Conservation (phyloP, 2,797 vertebrate genomes). For the Sebastes steindachneri region DNA sequence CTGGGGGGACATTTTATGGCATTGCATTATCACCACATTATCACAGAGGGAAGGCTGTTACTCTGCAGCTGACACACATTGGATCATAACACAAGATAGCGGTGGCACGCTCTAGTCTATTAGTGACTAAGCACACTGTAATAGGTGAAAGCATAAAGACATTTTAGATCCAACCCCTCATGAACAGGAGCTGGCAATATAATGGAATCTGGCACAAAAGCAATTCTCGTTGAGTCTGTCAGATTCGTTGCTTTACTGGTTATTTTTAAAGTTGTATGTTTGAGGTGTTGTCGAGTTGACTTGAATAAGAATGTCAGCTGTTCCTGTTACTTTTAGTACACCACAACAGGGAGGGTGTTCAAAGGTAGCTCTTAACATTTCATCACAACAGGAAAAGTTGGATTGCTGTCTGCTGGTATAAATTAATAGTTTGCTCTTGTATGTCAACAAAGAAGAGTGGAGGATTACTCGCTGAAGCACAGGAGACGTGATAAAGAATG, state of each 20-base stretch:
- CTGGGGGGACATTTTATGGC: conserved; percentile 13
- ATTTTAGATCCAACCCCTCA: conserved; percentile 2
- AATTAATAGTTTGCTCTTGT: conserved; percentile 30
- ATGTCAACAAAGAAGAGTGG: background rate
- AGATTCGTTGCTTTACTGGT: background rate
- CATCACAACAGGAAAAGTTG: conserved; percentile 6
- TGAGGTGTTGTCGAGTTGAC: background rate
- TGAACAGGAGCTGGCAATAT: background rate
- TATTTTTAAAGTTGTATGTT: conserved; percentile 31
- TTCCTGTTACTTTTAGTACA: background rate
- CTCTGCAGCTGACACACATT: conserved; percentile 30
- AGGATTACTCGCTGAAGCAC: background rate
- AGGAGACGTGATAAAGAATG: background rate
- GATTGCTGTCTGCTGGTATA: conserved; percentile 3
- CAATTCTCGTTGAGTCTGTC: conserved; percentile 4
- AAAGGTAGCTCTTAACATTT: conserved; percentile 18
- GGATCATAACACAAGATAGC: conserved; percentile 35
- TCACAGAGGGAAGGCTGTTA: conserved; percentile 25
- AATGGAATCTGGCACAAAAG: background rate
- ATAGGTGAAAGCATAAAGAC: conserved; percentile 26
- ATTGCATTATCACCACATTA: conserved; percentile 38
- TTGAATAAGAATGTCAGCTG: conserved; percentile 23
- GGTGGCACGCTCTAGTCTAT: conserved; percentile 13
- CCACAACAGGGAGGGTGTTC: background rate
- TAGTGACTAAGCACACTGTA: conserved; percentile 16